Evolutionary conservation across 2,113 vertebrate species (phyloP).

Genomic region (Chrysemys picta): DNA sequence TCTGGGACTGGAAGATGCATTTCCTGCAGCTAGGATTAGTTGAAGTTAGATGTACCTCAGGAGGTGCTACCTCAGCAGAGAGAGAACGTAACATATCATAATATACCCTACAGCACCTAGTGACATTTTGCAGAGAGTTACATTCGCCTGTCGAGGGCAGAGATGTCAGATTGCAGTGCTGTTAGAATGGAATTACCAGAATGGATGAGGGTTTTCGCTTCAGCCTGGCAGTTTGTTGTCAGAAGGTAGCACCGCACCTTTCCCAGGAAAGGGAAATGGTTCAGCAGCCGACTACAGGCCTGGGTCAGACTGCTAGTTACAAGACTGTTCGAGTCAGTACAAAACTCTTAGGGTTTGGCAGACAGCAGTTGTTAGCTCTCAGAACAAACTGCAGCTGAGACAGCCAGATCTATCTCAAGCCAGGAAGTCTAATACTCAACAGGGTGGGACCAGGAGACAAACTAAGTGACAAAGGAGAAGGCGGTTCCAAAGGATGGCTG

Average conservation of each 20-base stretch:
- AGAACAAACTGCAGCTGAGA: background rate
- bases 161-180: background rate
- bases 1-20: background rate
- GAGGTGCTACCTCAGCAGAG: background rate
- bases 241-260: background rate
- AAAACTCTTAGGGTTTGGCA: background rate
- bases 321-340: background rate
- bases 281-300: background rate
- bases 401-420: background rate
- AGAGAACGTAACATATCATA: background rate
- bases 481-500: background rate
- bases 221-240: background rate
- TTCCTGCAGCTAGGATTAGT: background rate
- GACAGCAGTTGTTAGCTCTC: background rate
- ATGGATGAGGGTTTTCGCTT: background rate
- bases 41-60: background rate
- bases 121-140: background rate
- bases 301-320: background rate
- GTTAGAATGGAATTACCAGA: background rate
- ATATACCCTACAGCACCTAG: accelerated
- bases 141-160: background rate
- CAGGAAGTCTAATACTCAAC: background rate
- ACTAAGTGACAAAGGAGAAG: background rate
- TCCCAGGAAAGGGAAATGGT: background rate
- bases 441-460: background rate